Evolutionary conservation across 92 coral and sea anemone genomes (phyloP), one percentile per base, ranked within the genome.

Genomic region (Palythoa grandis): DNA sequence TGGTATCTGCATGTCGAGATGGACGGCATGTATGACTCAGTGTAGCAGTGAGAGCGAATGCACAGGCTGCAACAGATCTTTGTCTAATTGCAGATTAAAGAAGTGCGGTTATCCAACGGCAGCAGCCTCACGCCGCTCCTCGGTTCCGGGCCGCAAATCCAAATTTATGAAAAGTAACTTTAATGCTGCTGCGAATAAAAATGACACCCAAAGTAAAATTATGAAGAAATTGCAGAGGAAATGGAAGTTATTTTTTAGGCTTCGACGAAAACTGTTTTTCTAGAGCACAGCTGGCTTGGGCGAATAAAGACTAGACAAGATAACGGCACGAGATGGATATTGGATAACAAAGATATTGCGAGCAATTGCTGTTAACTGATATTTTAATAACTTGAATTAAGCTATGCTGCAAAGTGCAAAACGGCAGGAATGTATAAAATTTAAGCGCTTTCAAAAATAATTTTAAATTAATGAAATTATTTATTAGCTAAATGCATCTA

Each of bases 21-120:
- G 82, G 82, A 57, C 54, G 13, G 82, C 82, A 11, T 77, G 82
- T n/a, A 2, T 77, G 52, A 77, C 82, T 7, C 82, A 77, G 35
- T 77, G 82, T 43, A 0, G 1, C 0, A 39, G 20, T 16, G 54
- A 19, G 47, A 47, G 9, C 56, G 82, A 77, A 19, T 77, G 82
- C 23, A 54, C n/a, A 16, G 82, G 58, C 60, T 77, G 82, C 50
- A 77, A 77, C 58, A 77, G 23, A 37, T 66, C 82, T 0, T 23
- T 25, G 25, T 38, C 22, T 4, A 57, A 35, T 16, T 77, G 82
- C 24, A 43, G 50, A 43, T 4, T 43, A 43, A 43, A 43, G 50
- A 43, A 53, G 56, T 22, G 35, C 8, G 7, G 9, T 9, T 43
- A 52, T 66, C 52, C 15, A 1, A 3, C 37, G 11, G n/a, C 17